Base-by-base conservation (phyloP, 2,888 invertebrate species). In the Agrochola lychnidis region DNA sequence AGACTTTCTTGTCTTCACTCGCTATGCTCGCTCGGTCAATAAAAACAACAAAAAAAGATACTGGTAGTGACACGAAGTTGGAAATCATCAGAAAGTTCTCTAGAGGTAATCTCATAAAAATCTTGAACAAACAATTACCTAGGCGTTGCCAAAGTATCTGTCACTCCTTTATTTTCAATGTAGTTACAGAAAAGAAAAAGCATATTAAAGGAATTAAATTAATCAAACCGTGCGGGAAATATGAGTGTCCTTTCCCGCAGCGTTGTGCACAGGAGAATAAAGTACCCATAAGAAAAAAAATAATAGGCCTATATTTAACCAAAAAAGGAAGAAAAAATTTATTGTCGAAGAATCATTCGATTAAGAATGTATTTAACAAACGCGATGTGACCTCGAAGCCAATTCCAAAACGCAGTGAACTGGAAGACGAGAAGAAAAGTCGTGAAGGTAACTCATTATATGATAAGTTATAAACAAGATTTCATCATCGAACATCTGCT, bases 181-280 rank as follows among this genome's bases (percentile, higher is more conserved):
- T 48, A n/a, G n/a, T 77, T 73, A 40, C 62, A 82, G 82, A 51
- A 5, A 30, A 30, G 6, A 19, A n/a, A 56, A 48, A 30, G 2
- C 10, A 2, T 25, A 3, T 1, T 2, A 48, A 16, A 16, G 25
- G 48, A 78, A 36, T 10, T 14, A 9, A 42, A n/a, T 16, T 3
- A n/a, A n/a, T 22, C 1, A 48, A 2, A 51, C 66, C 66, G 22
- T 36, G 45, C 45, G 45, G 45, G 45, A 12, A 45, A 45, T 14
- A 45, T 12, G 12, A 4, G 12, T 2, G 0, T 12, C n/a, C 70
- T n/a, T n/a, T 4, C 0, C 70, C 68, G 7, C 36, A n/a, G 16
- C 10, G 4, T 45, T 42, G 19, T n/a, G n/a, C 42, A n/a, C 9
- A 42, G 19, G 9, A 45, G 10, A 7, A 45, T 16, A 36, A 9